Conservation (phyloP, 2,888 invertebrate species). For the Drosophila helvetica region DNA sequence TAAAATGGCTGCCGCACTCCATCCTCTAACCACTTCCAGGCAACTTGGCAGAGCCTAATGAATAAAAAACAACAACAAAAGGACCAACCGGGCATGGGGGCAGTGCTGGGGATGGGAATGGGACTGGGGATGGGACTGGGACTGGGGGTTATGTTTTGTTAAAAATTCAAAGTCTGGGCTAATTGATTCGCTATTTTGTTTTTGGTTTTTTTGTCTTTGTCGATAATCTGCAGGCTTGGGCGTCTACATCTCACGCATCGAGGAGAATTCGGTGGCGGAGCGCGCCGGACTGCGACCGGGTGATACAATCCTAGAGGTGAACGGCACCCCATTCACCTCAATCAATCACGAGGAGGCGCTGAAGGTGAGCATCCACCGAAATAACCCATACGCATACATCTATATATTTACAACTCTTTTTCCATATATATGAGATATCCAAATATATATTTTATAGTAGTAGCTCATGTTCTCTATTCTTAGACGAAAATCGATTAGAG, state of each 20-base stretch:
- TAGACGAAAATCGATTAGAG: conserved; percentile 60
- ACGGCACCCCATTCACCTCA: conserved; percentile 96
- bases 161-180: conserved; percentile 60
- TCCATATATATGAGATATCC: conserved; percentile 20
- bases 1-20: conserved; percentile 60
- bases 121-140: conserved; percentile 14
- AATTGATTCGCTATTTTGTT: conserved; percentile 64
- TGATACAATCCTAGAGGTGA: conserved; percentile 97
- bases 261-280: conserved; percentile 95
- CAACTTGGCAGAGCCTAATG: conserved; percentile 61
- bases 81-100: conserved; percentile 2
- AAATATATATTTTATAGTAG: conserved; percentile 51
- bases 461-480: conserved; percentile 54
- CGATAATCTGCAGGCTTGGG: conserved; percentile 88
- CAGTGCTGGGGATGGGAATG: too few species aligned
- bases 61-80: conserved; percentile 29
- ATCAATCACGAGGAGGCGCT: conserved; percentile 97
- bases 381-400: conserved; percentile 19
- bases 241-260: conserved; percentile 95
- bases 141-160: conserved; percentile 52
- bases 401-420: conserved; percentile 30
- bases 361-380: conserved; percentile 86
- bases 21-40: conserved; percentile 36
- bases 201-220: conserved; percentile 48
- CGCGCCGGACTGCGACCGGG: conserved; percentile 94